Conservation (phyloP, 1,140 invertebrate genomes). For the Lucilia sericata region DNA sequence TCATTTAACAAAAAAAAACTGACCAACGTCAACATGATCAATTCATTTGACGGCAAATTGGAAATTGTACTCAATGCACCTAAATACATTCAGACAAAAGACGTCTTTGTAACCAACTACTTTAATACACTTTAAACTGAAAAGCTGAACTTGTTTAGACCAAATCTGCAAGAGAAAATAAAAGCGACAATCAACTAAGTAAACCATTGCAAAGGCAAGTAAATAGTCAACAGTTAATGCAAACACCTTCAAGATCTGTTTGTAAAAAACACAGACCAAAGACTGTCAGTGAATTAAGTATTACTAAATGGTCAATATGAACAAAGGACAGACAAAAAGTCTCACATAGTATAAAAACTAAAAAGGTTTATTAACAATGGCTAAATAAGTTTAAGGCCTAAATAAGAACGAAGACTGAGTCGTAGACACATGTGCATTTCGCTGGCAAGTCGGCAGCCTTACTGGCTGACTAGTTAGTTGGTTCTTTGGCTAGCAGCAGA, state of each 20-base stretch:
- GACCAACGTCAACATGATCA: conserved; percentile 35
- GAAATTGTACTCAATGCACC: background rate
- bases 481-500: background rate
- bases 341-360: background rate
- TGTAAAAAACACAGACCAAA: background rate
- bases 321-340: background rate
- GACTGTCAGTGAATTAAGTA: conserved; percentile 36
- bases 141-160: conserved; percentile 35
- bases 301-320: conserved; percentile 29
- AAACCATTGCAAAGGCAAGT: background rate
- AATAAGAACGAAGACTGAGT: conserved; percentile 3
- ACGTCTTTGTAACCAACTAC: background rate
- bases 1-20: conserved; percentile 2
- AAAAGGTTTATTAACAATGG: conserved; percentile 34
- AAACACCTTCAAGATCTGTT: conserved; percentile 20
- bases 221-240: conserved; percentile 26
- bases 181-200: background rate
- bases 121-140: background rate
- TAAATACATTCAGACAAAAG: background rate
- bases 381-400: conserved; percentile 10
- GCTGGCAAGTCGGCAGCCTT: background rate
- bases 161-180: background rate
- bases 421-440: background rate
- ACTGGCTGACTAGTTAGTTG: background rate
- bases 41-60: conserved; percentile 42